Evolutionary conservation across 1,140 invertebrate genomes (phyloP).

Genomic region (Listronotus oregonensis): DNA sequence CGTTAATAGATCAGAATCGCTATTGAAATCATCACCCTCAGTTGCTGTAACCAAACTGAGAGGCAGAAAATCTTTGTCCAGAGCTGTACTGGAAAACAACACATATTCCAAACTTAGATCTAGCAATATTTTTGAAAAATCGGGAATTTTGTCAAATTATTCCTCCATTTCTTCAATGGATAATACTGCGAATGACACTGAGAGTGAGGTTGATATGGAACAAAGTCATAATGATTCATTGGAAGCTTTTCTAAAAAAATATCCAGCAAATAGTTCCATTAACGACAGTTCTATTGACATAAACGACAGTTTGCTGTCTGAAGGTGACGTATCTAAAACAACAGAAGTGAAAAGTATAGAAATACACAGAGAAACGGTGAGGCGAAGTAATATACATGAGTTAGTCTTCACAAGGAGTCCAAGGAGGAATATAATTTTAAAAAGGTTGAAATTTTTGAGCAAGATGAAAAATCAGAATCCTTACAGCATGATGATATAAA

Average conservation of each 20-base stretch:
- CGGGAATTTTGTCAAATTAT: not conserved
- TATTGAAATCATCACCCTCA: not conserved
- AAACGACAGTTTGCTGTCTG: not conserved
- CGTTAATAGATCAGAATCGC: not conserved
- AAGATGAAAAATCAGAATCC: constrained; percentile 9
- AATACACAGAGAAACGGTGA: constrained; percentile 1
- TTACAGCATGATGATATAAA: constrained; percentile 4
- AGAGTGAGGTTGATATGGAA: constrained; percentile 17
- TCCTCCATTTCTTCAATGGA: not conserved
- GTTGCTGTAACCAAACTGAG: constrained; percentile 14
- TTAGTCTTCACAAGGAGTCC: constrained; percentile 11
- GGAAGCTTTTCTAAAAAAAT: constrained; percentile 10
- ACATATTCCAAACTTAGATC: constrained; percentile 31
- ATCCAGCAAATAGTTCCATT: not conserved
- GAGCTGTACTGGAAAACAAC: constrained; percentile 47
- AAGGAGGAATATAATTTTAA: constrained; percentile 7
- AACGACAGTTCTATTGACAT: not conserved
- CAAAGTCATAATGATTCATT: constrained; percentile 19
- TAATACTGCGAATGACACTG: constrained; percentile 1
- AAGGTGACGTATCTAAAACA: constrained; percentile 8
- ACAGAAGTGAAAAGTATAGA: constrained; percentile 6
- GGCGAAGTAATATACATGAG: not conserved
- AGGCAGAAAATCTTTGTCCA: constrained; percentile 41
- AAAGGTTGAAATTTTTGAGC: constrained; percentile 9
- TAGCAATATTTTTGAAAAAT: constrained; percentile 13